phyloP scores from a whole-genome alignment of 2,113 vertebrate species.

The Manacus vitellinus region DNA sequence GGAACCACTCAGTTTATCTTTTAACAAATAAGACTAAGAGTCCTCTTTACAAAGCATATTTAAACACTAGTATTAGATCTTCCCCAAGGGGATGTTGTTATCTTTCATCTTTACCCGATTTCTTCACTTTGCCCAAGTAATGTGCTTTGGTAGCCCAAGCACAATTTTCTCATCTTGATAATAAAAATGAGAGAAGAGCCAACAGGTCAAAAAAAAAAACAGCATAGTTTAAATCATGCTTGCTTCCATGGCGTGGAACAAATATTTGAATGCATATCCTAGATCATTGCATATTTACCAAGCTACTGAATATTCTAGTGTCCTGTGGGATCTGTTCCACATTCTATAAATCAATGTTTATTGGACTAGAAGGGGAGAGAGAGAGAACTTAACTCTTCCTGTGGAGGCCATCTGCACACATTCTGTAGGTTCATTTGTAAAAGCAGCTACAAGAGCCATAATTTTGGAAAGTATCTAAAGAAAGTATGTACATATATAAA shows the following conservation, averaged over 20 bases:
- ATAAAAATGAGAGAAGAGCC: background rate
- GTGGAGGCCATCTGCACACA: background rate
- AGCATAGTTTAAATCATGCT: background rate
- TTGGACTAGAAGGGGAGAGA: conserved; percentile 18
- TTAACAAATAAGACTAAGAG: background rate
- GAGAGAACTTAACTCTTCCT: background rate
- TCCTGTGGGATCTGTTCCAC: conserved; percentile 46
- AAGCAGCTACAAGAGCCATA: background rate
- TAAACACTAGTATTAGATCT: background rate
- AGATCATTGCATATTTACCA: conserved; percentile 35
- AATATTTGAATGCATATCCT: background rate
- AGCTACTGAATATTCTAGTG: conserved; percentile 39
- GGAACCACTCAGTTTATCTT: background rate
- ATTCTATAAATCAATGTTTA: conserved; percentile 49
- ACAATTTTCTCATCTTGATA: background rate
- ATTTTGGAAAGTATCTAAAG: background rate
- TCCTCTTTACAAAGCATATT: background rate
- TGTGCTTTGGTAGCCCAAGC: background rate
- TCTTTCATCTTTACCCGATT: background rate
- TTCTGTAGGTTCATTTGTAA: background rate
- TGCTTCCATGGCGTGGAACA: background rate
- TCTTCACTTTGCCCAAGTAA: background rate
- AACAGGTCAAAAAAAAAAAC: background rate
- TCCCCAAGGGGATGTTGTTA: background rate
- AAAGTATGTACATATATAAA: background rate